Base-by-base conservation (phyloP, 2,113 vertebrate genomes). In the Toxotes jaculatrix region DNA sequence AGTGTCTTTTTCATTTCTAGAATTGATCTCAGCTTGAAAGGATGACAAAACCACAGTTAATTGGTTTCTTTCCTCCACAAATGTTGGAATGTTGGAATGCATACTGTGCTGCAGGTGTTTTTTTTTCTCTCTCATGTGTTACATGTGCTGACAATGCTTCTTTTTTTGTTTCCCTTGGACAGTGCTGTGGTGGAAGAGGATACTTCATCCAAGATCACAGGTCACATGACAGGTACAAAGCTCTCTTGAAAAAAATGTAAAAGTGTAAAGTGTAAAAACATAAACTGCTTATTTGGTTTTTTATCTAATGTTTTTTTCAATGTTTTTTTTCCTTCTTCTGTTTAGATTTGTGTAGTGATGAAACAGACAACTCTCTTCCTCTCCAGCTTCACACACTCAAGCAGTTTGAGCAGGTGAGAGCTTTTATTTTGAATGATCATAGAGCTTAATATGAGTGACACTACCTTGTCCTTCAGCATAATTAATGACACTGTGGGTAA, bases 321-420 rank as follows among this genome's bases (percentile, higher is more conserved):
- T 9, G 7, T 55, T 16, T 67, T 2, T 51, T 32, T 43, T 32
- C 7, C 11, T 16, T 23, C 14, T 81, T 23, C 16, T 81, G 23
- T 71, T 55, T 62, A 95, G 95, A 95, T 92, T 74, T 93, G 90
- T 88, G 91, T 40, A 84, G 83, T 34, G 91, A 94, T 91, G 91
- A 91, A 74, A 68, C 92, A 75, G 93, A 93, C 73, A 93, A 89
- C 89, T 89, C 92, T 81, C 94, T 90, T 49, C 85, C 91, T 77
- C 94, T 95, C 51, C 94, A 95, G 87, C 91, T 90, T 63, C 95
- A 95, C 87, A 94, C 94, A 1, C 93, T 95, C 86, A 94, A 88
- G 76, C 51, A 95, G 62, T 95, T 95, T 83, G 95, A 95, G 72
- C 94, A 95, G 94, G 95, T 95, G 61, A 93, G 88, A 13, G 60